These are phyloP conservation scores for Neolamprologus multifasciatus DNA, from an alignment of 2,797 vertebrate species.

Conservation along the genomic window DNA sequence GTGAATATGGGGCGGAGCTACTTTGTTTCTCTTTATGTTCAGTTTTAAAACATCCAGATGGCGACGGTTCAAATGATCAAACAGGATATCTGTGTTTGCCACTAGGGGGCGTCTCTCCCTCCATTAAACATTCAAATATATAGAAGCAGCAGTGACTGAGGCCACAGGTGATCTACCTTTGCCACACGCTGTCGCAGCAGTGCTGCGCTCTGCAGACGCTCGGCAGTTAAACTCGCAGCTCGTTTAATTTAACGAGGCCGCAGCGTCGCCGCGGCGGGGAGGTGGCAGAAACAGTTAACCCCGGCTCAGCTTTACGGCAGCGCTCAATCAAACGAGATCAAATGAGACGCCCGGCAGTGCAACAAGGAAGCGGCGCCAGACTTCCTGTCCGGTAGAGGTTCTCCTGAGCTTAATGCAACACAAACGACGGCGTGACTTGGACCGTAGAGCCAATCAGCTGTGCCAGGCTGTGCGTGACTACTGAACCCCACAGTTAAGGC, in stretches of 20 bases:
- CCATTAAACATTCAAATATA: neutral
- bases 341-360: neutral
- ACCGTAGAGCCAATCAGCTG: neutral
- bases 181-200: accelerated
- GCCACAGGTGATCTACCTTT: neutral
- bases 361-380: neutral
- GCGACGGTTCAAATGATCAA: accelerated
- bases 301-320: neutral
- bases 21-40: neutral
- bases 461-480: neutral
- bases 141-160: neutral
- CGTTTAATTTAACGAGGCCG: neutral
- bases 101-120: neutral
- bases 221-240: neutral
- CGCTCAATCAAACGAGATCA: neutral
- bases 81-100: neutral
- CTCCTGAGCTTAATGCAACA: neutral
- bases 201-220: neutral
- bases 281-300: neutral
- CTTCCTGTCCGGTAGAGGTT: neutral
- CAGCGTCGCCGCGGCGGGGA: neutral
- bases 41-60: neutral
- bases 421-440: neutral
- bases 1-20: neutral
- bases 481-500: neutral